A percentile compares a stretch with the other conserved stretches of the same genome.
Evolutionary conservation across 1,140 invertebrate species (phyloP).

Genomic region (Micrasema longulum): DNA sequence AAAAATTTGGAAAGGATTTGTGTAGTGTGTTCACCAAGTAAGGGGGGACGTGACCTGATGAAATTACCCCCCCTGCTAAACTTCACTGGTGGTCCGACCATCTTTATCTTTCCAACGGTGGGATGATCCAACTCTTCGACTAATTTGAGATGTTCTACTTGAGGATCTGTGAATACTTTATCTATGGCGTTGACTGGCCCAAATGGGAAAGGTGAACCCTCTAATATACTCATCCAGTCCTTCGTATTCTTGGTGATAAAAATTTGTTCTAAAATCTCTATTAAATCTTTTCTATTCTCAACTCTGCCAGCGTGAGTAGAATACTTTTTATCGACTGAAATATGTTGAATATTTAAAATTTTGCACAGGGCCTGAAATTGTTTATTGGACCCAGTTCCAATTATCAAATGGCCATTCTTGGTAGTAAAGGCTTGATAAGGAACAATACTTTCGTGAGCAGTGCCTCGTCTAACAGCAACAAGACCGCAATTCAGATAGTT

Average conservation of each 20-base stretch:
- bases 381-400: conserved; percentile 84
- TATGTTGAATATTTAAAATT: conserved; percentile 71
- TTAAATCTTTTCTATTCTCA: conserved; percentile 77
- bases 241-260: conserved; percentile 77
- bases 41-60: conserved; percentile 81
- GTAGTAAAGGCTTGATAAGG: conserved; percentile 92
- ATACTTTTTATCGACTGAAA: conserved; percentile 76
- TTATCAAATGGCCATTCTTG: conserved; percentile 83
- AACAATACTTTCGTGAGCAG: conserved; percentile 93
- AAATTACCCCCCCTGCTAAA: conserved; percentile 81
- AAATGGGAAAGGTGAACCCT: conserved; percentile 83
- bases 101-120: conserved; percentile 76
- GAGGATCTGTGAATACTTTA: conserved; percentile 89
- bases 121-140: conserved; percentile 84
- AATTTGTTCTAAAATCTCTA: conserved; percentile 72
- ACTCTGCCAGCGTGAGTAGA: conserved; percentile 81
- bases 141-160: conserved; percentile 80
- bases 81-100: conserved; percentile 88
- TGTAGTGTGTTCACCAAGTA: conserved; percentile 88
- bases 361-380: conserved; percentile 82
- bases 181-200: conserved; percentile 90
- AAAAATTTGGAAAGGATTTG: conserved; percentile 80
- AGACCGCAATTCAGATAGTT: conserved; percentile 91
- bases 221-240: conserved; percentile 83
- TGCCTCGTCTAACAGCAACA: conserved; percentile 85